Base-by-base conservation (phyloP, 2,797 vertebrate genomes). In the Threskiornis aethiopicus region DNA sequence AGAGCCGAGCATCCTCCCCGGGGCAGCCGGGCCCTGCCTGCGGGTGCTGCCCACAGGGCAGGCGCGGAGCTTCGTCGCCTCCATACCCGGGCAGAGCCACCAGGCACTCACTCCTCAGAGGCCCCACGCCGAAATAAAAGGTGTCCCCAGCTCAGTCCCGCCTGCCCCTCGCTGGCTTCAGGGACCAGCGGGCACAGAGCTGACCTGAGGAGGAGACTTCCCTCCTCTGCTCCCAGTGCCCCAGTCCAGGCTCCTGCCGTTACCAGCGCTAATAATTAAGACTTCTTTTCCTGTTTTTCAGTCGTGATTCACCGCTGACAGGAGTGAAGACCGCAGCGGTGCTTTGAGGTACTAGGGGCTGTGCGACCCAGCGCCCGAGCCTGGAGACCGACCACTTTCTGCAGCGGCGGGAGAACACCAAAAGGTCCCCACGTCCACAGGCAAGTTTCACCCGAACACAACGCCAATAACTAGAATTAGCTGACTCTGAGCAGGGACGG, bases 41-140 rank as follows among this genome's bases (percentile, higher is more conserved):
- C 58, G 3, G 28, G 24, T 3, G 51, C 42, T 10, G n/a, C 51
- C 21, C 5, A 24, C 4, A 29, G 35, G 51, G 42, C 33, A 22
- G 44, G 52, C 44, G 6, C 1, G 41, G 46, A 13, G 47, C 25
- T 29, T 16, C 4, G 13, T 16, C 11, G 8, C 5, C 35, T 5
- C 21, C 4, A 5, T 5, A 18, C 1, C 13, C 6, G 33, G 52
- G 22, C 5, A 3, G 52, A 11, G 52, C 29, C 5, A 2, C 6
- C 24, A 1, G 5, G 3, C 25, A 28, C 15, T 15, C 31, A 0
- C 58, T 6, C n/a, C 51, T 39, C 26, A 5, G 16, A 4, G 14
- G 21, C 41, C 35, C 31, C 17, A 1, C 3, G n/a, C 6, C 13
- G 21, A 33, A 37, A 11, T 8, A 7, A 11, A 47, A 21, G 39